Conservation (phyloP, 2,797 vertebrate species). For the Enteromius mattozi region DNA sequence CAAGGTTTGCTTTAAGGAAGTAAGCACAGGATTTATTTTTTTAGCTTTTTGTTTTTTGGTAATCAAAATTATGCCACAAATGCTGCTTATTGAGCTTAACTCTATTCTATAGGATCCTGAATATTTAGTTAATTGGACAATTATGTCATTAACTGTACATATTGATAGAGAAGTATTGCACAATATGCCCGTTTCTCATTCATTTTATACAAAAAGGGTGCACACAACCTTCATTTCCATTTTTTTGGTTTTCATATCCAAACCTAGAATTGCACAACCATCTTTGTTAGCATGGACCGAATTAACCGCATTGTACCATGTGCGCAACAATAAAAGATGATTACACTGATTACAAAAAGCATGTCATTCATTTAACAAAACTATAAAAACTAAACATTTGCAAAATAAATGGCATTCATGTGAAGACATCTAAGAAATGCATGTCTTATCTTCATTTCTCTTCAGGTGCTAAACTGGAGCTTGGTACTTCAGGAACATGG, state of each 20-base stretch:
- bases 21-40: not conserved
- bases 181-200: slow-evolving; percentile 17
- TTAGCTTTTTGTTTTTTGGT: not conserved
- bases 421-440: slow-evolving; percentile 65
- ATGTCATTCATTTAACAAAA: slow-evolving; percentile 52
- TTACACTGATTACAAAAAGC: slow-evolving; percentile 34
- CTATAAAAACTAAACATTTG: slow-evolving; percentile 54
- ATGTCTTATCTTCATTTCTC: slow-evolving; percentile 69
- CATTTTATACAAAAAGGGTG: slow-evolving; percentile 14
- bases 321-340: slow-evolving; percentile 40
- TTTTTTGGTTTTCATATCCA: not conserved
- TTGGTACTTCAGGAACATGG: slow-evolving; percentile 83
- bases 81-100: not conserved
- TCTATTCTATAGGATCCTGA: not conserved
- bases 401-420: slow-evolving; percentile 59
- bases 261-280: slow-evolving; percentile 46
- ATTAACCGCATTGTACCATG: slow-evolving; percentile 49
- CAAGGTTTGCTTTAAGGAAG: not conserved
- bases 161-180: not conserved
- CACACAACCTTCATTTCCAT: not conserved
- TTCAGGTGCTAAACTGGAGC: slow-evolving; percentile 82
- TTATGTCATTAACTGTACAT: not conserved
- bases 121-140: not conserved
- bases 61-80: not conserved
- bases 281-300: slow-evolving; percentile 57